phyloP scores from a whole-genome alignment of 2,113 vertebrate species.

The Tor tambroides region DNA sequence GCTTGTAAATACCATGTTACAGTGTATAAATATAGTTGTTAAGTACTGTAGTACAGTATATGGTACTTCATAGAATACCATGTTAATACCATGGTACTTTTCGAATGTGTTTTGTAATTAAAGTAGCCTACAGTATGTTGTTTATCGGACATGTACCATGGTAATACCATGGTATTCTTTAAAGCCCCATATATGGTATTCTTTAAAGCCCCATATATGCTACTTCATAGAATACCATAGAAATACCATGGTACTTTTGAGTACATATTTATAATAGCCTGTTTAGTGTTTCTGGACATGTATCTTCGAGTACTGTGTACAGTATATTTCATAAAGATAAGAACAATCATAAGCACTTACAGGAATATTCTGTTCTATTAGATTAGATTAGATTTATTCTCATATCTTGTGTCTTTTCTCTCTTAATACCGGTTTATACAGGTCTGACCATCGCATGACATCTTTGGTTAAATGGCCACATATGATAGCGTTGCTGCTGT shows the following conservation, averaged over 20 bases:
- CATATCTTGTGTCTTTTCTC: background rate
- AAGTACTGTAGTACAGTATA: too few species aligned
- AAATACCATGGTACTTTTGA: background rate
- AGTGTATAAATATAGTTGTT: background rate
- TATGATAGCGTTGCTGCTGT: constrained; percentile 57
- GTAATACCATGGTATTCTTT: too few species aligned
- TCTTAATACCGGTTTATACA: background rate
- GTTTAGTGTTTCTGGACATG: too few species aligned
- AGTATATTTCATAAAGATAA: too few species aligned
- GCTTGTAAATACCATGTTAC: background rate
- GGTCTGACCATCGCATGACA: background rate
- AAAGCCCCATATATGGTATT: too few species aligned
- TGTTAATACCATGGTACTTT: background rate
- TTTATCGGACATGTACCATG: background rate
- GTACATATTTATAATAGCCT: background rate
- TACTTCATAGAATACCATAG: background rate
- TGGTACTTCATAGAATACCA: too few species aligned
- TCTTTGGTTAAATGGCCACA: constrained; percentile 14
- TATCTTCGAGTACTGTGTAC: too few species aligned
- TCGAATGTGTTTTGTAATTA: background rate
- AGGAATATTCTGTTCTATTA: background rate
- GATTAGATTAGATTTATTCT: background rate
- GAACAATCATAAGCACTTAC: too few species aligned
- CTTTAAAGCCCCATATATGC: background rate
- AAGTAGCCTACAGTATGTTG: background rate